phyloP scores from a whole-genome alignment of 2,888 invertebrate genomes.

The Cryptocheilus praepositus region DNA sequence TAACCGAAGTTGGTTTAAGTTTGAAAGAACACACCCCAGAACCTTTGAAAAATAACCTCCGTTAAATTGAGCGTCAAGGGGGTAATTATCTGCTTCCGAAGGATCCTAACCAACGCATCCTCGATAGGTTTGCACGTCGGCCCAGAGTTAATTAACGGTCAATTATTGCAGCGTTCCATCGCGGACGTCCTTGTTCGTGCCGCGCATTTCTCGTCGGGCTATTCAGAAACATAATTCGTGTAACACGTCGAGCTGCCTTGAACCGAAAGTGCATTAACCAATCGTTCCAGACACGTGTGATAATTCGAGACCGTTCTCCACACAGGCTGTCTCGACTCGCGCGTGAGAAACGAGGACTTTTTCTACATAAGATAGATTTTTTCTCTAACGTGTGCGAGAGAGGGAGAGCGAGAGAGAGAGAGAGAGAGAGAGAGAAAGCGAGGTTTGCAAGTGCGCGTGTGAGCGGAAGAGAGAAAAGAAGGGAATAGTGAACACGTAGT shows the following conservation, averaged over 20 bases:
- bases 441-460: slow-evolving; percentile 2
- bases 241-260: slow-evolving; percentile 73
- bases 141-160: too few relatives aligned
- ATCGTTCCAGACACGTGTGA: too few relatives aligned
- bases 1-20: too few relatives aligned
- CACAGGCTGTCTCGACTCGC: slow-evolving; percentile 11
- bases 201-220: slow-evolving; percentile 3
- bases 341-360: slow-evolving; percentile 59
- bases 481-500: too few relatives aligned
- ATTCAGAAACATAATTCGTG: slow-evolving; percentile 57
- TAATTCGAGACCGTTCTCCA: too few relatives aligned
- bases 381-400: slow-evolving; percentile 43
- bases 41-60: too few relatives aligned
- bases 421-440: not conserved
- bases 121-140: not conserved
- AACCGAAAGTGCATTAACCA: slow-evolving; percentile 73
- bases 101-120: too few relatives aligned
- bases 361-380: slow-evolving; percentile 64
- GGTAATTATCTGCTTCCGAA: too few relatives aligned
- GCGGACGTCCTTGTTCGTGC: too few relatives aligned
- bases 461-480: not conserved
- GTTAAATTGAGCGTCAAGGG: too few relatives aligned
- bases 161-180: too few relatives aligned
- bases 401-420: slow-evolving; percentile 7
- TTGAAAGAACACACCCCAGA: too few relatives aligned